Conservation (phyloP, 2,888 invertebrate genomes). For the Meteorus colon region DNA sequence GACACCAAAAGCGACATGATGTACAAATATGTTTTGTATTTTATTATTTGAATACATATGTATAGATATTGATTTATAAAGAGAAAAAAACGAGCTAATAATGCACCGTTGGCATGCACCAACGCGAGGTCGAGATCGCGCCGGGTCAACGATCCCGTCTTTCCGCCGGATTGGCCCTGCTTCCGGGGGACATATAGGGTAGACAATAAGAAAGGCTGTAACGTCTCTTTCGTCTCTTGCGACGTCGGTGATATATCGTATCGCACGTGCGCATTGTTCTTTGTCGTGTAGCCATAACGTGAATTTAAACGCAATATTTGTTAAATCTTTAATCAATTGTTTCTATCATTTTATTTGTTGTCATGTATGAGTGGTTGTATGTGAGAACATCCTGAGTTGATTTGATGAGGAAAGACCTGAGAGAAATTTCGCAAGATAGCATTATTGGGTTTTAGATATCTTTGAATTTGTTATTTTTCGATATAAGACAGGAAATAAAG, state of each 20-base stretch:
- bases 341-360: neutral
- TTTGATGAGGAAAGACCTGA: too few relatives aligned
- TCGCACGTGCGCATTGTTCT: conserved; percentile 44
- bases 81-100: conserved; percentile 57
- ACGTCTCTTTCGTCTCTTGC: conserved; percentile 29
- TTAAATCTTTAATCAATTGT: conserved; percentile 13
- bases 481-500: too few relatives aligned
- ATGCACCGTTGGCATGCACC: conserved; percentile 68
- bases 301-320: conserved; percentile 35
- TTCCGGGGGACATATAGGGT: conserved; percentile 73
- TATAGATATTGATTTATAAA: conserved; percentile 2
- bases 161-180: conserved; percentile 72
- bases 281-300: conserved; percentile 16
- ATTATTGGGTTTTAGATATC: too few relatives aligned
- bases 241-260: conserved; percentile 30
- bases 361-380: neutral
- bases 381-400: too few relatives aligned
- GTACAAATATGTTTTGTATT: conserved; percentile 17
- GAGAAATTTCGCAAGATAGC: too few relatives aligned
- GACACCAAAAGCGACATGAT: conserved; percentile 16
- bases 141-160: conserved; percentile 72
- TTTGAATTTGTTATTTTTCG: too few relatives aligned
- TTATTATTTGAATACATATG: neutral
- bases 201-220: conserved; percentile 67
- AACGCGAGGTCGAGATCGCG: conserved; percentile 71